Conservation (phyloP, 2,797 vertebrate species). For the Malacoctenus gilli region DNA sequence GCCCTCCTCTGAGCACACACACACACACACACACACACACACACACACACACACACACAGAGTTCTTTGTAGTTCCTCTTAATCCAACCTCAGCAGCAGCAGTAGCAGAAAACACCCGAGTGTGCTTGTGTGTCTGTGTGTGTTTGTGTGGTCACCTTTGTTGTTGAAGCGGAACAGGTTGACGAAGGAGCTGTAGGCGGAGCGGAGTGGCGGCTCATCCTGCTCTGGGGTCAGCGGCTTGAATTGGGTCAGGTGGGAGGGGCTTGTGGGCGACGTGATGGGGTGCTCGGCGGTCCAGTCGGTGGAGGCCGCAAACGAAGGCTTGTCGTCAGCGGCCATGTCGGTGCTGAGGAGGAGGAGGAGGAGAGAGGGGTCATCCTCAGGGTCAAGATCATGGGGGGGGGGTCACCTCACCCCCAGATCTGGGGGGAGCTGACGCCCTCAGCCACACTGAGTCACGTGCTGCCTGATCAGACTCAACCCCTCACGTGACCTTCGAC, state of each 20-base stretch:
- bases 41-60: not conserved
- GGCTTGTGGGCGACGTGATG: slow-evolving; percentile 85
- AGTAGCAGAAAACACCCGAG: too few relatives aligned
- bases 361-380: not conserved
- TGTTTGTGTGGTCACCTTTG: too few relatives aligned
- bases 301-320: slow-evolving; percentile 84
- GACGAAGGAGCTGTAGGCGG: slow-evolving; percentile 98
- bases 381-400: too few relatives aligned
- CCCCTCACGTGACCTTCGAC: too few relatives aligned
- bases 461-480: too few relatives aligned
- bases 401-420: too few relatives aligned
- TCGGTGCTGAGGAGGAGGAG: slow-evolving; percentile 75
- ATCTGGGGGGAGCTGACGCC: too few relatives aligned
- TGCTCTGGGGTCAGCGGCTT: slow-evolving; percentile 97
- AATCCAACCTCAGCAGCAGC: too few relatives aligned
- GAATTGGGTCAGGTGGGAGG: slow-evolving; percentile 96
- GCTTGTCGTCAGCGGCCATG: slow-evolving; percentile 95
- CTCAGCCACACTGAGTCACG: too few relatives aligned
- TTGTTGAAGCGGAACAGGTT: slow-evolving; percentile 97
- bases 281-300: slow-evolving; percentile 86
- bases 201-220: slow-evolving; percentile 95
- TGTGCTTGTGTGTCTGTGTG: too few relatives aligned
- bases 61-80: too few relatives aligned
- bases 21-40: slow-evolving; percentile 7
- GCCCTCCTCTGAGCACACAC: slow-evolving; percentile 81